Conservation (phyloP, 2,797 vertebrate species). For the Cebuella pygmaea region DNA sequence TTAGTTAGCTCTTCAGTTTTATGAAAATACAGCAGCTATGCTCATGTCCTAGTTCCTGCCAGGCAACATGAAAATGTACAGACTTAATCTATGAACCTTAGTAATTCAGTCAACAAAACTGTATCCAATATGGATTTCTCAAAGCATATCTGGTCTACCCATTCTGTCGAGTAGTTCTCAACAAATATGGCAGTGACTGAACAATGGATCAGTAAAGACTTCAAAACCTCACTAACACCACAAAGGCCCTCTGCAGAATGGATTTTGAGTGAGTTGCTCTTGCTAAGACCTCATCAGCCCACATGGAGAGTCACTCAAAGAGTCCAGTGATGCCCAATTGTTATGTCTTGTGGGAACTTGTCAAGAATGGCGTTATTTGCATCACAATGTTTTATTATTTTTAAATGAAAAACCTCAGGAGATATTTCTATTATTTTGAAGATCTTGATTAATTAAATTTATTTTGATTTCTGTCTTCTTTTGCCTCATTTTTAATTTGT, state of each 20-base stretch:
- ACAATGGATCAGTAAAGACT: background rate
- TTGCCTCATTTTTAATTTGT: background rate
- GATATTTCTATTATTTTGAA: background rate
- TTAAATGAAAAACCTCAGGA: background rate
- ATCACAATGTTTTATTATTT: background rate
- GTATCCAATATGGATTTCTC: background rate
- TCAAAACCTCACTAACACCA: background rate
- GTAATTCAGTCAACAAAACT: background rate
- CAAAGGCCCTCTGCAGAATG: fast-evolving
- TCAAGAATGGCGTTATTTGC: background rate
- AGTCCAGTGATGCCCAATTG: background rate
- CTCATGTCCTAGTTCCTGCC: background rate
- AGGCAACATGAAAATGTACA: background rate
- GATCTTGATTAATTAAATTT: background rate
- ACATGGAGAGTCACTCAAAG: background rate
- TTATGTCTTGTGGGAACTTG: background rate
- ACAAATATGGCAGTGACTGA: background rate
- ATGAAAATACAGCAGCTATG: background rate
- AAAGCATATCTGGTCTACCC: background rate
- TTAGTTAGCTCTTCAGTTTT: background rate
- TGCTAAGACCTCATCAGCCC: background rate
- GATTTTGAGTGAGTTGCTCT: background rate
- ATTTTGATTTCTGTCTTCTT: background rate
- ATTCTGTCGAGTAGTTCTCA: background rate
- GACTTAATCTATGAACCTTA: background rate